phyloP scores from a whole-genome alignment of 1,140 invertebrate genomes.

The Orussus abietinus region DNA sequence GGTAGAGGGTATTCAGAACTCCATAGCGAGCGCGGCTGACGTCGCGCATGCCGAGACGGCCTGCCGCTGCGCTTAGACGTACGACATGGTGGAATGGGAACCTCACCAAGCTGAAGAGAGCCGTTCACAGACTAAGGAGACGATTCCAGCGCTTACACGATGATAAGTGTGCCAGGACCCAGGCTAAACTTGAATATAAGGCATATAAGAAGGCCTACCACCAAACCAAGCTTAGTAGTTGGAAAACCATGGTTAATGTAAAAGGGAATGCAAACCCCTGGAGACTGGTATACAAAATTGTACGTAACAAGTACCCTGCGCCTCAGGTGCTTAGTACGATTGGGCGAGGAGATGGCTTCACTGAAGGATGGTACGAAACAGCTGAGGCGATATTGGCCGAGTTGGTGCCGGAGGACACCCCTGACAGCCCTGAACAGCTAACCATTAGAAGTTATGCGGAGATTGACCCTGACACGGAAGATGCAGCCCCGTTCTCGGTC shows the following conservation, averaged over 20 bases:
- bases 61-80: background rate
- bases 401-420: background rate
- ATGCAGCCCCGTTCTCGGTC: background rate
- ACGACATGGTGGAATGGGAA: background rate
- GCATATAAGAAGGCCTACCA: background rate
- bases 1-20: background rate
- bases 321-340: background rate
- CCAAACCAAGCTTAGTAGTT: conserved; percentile 2
- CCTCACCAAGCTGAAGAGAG: background rate
- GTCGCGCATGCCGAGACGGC: background rate
- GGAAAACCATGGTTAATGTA: background rate
- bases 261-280: background rate
- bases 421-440: background rate
- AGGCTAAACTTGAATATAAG: background rate
- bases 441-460: conserved; percentile 21
- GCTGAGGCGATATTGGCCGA: background rate
- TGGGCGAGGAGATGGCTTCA: background rate
- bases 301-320: background rate
- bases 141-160: background rate
- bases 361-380: background rate
- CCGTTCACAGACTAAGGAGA: background rate
- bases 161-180: background rate
- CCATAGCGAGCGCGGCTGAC: background rate
- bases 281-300: background rate
- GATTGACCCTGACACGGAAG: conserved; percentile 16